A percentile compares a stretch with the other conserved stretches of the same genome.
phyloP scores from a whole-genome alignment of 2,888 invertebrate species.

The Troilus luridus region DNA sequence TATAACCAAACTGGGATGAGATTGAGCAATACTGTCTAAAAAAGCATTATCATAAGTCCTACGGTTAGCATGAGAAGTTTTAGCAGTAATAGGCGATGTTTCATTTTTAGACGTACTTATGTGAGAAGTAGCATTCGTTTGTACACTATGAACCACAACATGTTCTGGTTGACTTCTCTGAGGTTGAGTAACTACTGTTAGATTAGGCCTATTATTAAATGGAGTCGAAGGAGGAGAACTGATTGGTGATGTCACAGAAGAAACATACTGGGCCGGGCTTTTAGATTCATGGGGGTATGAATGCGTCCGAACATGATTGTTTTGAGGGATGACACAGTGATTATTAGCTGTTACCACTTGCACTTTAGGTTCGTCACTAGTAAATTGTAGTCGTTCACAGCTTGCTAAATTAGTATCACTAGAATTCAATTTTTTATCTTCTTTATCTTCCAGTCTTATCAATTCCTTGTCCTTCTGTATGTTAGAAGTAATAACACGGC shows the following conservation, averaged over 20 bases:
- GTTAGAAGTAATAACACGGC: constrained; percentile 48
- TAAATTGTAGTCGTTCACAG: constrained; percentile 53
- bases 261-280: constrained; percentile 53
- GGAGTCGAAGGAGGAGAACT: constrained; percentile 61
- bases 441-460: constrained; percentile 58
- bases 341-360: constrained; percentile 62
- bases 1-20: constrained; percentile 67
- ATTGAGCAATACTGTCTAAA: constrained; percentile 67
- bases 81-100: constrained; percentile 51
- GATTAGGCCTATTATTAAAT: constrained; percentile 67
- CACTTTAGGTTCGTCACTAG: constrained; percentile 60
- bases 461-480: constrained; percentile 56
- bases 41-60: constrained; percentile 66
- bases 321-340: constrained; percentile 62
- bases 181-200: constrained; percentile 66
- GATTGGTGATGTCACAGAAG: constrained; percentile 56
- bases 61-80: constrained; percentile 53
- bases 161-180: constrained; percentile 55
- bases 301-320: constrained; percentile 60
- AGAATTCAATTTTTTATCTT: constrained; percentile 56
- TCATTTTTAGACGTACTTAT: constrained; percentile 57
- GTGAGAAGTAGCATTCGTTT: constrained; percentile 43
- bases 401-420: constrained; percentile 42
- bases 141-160: constrained; percentile 54
- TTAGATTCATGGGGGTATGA: constrained; percentile 54